A percentile compares a stretch with the other conserved stretches of the same genome.
These are phyloP conservation scores for Dendrolimus punctatus DNA, from an alignment of 1,140 invertebrate genomes.

Conservation along the genomic window DNA sequence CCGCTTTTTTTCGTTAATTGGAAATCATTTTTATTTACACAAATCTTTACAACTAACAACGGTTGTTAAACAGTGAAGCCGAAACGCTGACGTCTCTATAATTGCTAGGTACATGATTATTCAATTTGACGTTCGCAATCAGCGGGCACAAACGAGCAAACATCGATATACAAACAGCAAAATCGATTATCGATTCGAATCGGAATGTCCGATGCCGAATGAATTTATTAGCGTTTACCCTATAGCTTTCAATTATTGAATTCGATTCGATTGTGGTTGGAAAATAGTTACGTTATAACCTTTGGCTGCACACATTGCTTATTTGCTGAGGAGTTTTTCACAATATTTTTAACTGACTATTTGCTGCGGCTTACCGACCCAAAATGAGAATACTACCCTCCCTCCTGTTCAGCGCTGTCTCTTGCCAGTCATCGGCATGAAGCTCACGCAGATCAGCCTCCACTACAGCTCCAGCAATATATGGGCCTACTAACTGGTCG, in stretches of 20 bases:
- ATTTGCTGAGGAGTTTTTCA: no score
- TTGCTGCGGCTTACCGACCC: no score
- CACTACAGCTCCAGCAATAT: no score
- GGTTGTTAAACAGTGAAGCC: slow-evolving; percentile 16
- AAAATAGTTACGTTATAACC: no score
- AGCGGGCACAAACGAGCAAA: slow-evolving; percentile 52
- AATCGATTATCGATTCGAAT: slow-evolving; percentile 32
- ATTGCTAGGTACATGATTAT: slow-evolving; percentile 44
- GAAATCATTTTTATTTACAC: slow-evolving; percentile 6
- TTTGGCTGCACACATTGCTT: no score
- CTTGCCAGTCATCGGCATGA: no score
- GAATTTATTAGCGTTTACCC: slow-evolving; percentile 14
- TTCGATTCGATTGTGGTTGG: slow-evolving; percentile 14
- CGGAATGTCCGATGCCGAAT: slow-evolving; percentile 17
- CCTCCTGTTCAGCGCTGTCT: no score
- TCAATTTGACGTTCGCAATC: slow-evolving; percentile 58
- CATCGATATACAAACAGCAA: slow-evolving; percentile 17
- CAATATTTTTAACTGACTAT: no score
- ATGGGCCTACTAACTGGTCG: no score
- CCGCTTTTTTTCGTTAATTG: no score
- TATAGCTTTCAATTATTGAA: slow-evolving; percentile 9
- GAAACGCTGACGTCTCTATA: slow-evolving; percentile 26
- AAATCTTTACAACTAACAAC: slow-evolving; percentile 27
- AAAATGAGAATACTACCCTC: no score
- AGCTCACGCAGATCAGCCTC: no score